These are phyloP conservation scores for Antrozous pallidus DNA, from an alignment of 2,797 vertebrate species.

Conservation along the genomic window DNA sequence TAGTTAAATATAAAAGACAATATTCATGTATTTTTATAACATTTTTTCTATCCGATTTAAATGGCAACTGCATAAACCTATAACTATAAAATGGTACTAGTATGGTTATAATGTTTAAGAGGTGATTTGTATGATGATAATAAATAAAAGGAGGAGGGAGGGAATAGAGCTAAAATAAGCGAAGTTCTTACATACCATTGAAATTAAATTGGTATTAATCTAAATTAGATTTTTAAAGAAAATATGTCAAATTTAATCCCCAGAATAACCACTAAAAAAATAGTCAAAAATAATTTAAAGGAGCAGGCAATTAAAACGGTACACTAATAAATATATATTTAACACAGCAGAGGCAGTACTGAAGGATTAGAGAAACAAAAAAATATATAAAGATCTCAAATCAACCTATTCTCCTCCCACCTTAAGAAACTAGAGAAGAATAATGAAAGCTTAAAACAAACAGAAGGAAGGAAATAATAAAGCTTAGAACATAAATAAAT, in stretches of 20 bases:
- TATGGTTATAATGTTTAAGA: not conserved
- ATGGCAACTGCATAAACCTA: not conserved
- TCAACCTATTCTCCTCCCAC: not conserved
- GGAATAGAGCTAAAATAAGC: not conserved
- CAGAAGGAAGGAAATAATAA: not conserved
- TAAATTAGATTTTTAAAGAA: not conserved
- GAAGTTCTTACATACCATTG: not conserved
- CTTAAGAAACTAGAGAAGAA: not conserved
- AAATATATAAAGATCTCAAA: not conserved
- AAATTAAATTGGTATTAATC: not conserved
- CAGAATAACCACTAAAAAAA: conserved; percentile 8
- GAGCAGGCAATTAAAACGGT: not conserved
- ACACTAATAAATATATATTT: not conserved
- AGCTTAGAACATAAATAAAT: not conserved
- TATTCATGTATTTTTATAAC: not conserved
- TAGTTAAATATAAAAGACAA: not conserved
- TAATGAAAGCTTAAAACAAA: not conserved
- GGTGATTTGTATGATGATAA: not conserved
- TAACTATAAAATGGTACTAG: not conserved
- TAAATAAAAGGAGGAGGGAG: not conserved
- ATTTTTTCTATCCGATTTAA: conserved; percentile 16
- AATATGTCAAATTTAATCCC: not conserved
- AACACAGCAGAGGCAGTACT: not conserved
- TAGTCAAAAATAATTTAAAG: not conserved
- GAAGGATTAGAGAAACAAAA: not conserved